A percentile compares a stretch with the other conserved stretches of the same genome.
Conservation (phyloP, 2,888 invertebrate genomes). For the Harpalus rufipes region DNA sequence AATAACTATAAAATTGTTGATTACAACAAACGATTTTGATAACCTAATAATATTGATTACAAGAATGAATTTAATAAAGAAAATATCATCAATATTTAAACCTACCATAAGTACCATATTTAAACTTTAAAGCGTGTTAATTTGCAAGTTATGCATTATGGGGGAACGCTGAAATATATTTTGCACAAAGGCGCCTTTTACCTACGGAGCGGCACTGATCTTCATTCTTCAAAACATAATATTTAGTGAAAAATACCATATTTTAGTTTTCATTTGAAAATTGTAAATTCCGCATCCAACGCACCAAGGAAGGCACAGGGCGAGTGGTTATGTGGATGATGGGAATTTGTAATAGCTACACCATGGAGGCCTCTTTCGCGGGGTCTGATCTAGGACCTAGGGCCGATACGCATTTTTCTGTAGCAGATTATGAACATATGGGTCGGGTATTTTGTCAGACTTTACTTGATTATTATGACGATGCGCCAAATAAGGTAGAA, state of each 20-base stretch:
- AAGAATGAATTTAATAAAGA: too few relatives aligned
- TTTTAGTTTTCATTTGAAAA: constrained; percentile 94
- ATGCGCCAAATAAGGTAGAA: constrained; percentile 87
- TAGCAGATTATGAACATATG: constrained; percentile 88
- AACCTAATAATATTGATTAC: too few relatives aligned
- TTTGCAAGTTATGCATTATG: too few relatives aligned
- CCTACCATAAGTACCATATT: too few relatives aligned
- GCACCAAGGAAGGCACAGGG: constrained; percentile 96
- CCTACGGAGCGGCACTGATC: too few relatives aligned
- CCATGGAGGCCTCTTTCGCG: constrained; percentile 96
- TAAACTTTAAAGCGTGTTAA: too few relatives aligned
- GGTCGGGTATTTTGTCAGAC: constrained; percentile 96
- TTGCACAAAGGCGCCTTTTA: too few relatives aligned
- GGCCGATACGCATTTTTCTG: constrained; percentile 90
- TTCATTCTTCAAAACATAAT: too few relatives aligned
- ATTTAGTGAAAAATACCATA: constrained; percentile 45
- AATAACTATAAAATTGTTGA: too few relatives aligned
- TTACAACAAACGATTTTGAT: too few relatives aligned
- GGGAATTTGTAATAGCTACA: constrained; percentile 96
- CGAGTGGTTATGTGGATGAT: constrained; percentile 97
- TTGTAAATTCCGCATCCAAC: constrained; percentile 95
- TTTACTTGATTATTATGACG: constrained; percentile 93
- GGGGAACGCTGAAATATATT: too few relatives aligned
- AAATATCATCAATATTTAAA: too few relatives aligned
- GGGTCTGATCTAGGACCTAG: constrained; percentile 91